Conservation (phyloP, 1,140 invertebrate species). For the Aradophagus sp. region DNA sequence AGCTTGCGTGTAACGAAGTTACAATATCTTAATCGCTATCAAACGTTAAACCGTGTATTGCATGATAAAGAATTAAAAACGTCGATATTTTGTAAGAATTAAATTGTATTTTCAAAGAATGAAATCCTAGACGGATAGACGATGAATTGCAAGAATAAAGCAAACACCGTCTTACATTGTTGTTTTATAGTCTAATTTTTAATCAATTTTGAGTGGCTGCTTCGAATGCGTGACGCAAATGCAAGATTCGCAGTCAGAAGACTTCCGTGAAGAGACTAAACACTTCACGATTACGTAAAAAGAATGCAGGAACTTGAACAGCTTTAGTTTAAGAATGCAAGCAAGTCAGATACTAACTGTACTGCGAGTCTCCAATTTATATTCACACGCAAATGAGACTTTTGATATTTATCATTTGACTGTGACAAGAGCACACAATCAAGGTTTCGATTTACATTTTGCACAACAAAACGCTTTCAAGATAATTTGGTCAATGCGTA, state of each 20-base stretch:
- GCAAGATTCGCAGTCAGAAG: conserved; percentile 42
- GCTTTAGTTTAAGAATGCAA: conserved; percentile 62
- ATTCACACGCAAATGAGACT: conserved; percentile 66
- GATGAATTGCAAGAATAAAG: too few species aligned
- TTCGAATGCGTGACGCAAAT: conserved; percentile 62
- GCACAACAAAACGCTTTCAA: too few species aligned
- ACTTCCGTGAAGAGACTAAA: conserved; percentile 64
- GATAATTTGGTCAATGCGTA: too few species aligned
- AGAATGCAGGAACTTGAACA: conserved; percentile 53
- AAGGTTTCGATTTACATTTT: background rate
- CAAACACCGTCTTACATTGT: conserved; percentile 36
- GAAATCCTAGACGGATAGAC: too few species aligned
- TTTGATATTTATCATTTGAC: conserved; percentile 56
- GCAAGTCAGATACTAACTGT: conserved; percentile 51
- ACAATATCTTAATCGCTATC: too few species aligned
- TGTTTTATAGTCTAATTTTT: conserved; percentile 46
- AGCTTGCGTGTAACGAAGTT: too few species aligned
- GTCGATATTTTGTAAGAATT: too few species aligned
- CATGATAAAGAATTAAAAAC: too few species aligned
- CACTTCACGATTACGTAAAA: conserved; percentile 64
- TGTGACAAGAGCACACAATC: conserved; percentile 62
- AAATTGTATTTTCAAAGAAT: too few species aligned
- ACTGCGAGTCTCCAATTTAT: conserved; percentile 71
- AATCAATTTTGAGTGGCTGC: conserved; percentile 45
- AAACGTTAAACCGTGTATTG: too few species aligned